These are phyloP conservation scores for Neoaliturus tenellus DNA, from an alignment of 2,888 invertebrate genomes.

Conservation along the genomic window DNA sequence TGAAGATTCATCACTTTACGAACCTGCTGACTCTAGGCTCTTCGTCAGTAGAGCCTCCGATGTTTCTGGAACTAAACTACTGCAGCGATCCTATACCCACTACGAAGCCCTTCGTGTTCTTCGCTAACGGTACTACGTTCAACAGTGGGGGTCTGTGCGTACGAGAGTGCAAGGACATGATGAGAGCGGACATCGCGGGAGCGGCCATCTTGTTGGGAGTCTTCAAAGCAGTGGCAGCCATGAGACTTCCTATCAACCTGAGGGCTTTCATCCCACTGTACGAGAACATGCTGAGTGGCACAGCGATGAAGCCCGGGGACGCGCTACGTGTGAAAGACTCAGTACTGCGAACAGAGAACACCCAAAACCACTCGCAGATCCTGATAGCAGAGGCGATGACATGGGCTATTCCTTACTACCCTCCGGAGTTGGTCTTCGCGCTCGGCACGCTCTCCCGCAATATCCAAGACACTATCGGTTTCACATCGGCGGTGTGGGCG, in stretches of 20 bases:
- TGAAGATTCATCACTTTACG: conserved; percentile 59
- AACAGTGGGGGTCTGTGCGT: conserved; percentile 72
- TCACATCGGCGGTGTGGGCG: conserved; percentile 76
- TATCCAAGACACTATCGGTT: conserved; percentile 17
- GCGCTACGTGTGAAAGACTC: conserved; percentile 75
- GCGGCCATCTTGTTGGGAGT: conserved; percentile 63
- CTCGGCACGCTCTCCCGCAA: conserved; percentile 79
- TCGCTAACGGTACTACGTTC: conserved; percentile 62
- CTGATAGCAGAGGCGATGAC: conserved; percentile 71
- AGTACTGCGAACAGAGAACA: conserved; percentile 78
- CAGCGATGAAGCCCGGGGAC: conserved; percentile 75
- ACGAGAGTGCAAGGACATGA: conserved; percentile 65
- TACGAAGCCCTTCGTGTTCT: conserved; percentile 22
- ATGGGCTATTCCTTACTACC: conserved; percentile 74
- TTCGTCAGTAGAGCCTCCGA: conserved; percentile 74
- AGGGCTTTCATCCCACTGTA: conserved; percentile 71
- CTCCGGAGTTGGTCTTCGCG: conserved; percentile 80
- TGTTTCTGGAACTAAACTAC: conserved; percentile 80
- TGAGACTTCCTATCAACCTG: conserved; percentile 63
- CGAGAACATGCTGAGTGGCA: conserved; percentile 76
- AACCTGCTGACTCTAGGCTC: conserved; percentile 58
- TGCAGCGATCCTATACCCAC: conserved; percentile 64
- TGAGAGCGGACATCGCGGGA: conserved; percentile 63
- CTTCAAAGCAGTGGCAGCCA: conserved; percentile 62
- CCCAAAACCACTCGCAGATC: conserved; percentile 74